Evolutionary conservation across 2,113 vertebrate species (phyloP).

Genomic region (Chloroceryle aenea): DNA sequence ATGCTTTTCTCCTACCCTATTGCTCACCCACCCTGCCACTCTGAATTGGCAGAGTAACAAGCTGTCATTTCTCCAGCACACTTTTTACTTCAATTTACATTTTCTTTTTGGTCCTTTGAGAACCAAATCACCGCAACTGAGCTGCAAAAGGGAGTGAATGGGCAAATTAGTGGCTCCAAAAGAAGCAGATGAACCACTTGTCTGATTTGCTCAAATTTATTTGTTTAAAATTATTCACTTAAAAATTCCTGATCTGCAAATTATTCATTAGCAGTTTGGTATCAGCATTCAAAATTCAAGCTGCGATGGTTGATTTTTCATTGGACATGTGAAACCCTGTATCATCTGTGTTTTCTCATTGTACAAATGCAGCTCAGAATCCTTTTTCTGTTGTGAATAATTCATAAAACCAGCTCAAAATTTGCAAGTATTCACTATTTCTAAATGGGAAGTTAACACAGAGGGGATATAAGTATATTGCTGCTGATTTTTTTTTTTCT

Average conservation of each 20-base stretch:
- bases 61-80: conserved; percentile 29
- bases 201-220: conserved; percentile 69
- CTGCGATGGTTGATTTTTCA: conserved; percentile 35
- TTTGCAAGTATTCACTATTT: conserved; percentile 49
- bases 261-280: conserved; percentile 66
- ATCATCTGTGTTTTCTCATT: conserved; percentile 54
- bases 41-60: conserved; percentile 34
- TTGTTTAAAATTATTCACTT: conserved; percentile 70
- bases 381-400: conserved; percentile 51
- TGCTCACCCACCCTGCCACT: conserved; percentile 1
- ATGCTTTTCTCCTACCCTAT: conserved; percentile 40
- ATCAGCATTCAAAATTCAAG: conserved; percentile 62
- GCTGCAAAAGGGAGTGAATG: conserved; percentile 60
- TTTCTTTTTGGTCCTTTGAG: conserved; percentile 66
- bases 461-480: background rate
- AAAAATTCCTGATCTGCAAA: conserved; percentile 67
- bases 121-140: conserved; percentile 64
- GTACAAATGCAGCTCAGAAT: conserved; percentile 39
- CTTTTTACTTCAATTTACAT: conserved; percentile 60
- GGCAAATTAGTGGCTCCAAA: conserved; percentile 54
- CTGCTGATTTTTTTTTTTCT: background rate
- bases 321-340: conserved; percentile 49
- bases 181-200: conserved; percentile 68
- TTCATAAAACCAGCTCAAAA: conserved; percentile 55
- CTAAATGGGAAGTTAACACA: conserved; percentile 1